Base-by-base conservation (phyloP, 2,888 invertebrate genomes). In the Saturnia pavonia region DNA sequence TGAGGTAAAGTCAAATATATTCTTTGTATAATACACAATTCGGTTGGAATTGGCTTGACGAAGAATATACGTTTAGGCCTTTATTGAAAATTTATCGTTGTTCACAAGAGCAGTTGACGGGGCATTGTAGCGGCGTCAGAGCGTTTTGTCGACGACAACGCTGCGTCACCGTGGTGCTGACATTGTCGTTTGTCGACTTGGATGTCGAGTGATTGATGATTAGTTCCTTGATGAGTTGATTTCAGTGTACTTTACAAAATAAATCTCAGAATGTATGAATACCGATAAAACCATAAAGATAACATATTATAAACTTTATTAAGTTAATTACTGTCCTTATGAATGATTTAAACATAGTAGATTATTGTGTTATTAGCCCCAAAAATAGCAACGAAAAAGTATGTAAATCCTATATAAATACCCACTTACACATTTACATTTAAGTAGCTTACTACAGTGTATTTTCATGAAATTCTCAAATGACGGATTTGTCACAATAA, bases 121-220 rank as follows among this genome's bases (percentile, higher is more conserved):
- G 80, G 79, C 82, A 83, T 83, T 84, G 84, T 86, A 77, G 77
- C 74, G 75, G 76, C 76, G 78, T 78, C 78, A 76, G 76, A 78
- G 76, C 81, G 79, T 82, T 85, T 85, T 85, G 83, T 84, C 76
- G 76, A 43, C 74, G 75, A 67, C 70, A 69, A 67, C 76, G 78
- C 73, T 70, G 73, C 78, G 77, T 77, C 78, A 77, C 74, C n/a
- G 71, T 76, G 75, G 72, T 71, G 74, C 75, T 71, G 71, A 68
- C 65, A 68, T 42, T 57, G 67, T 70, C 70, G 70, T 68, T 65
- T 63, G 69, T 63, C 69, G 69, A 73, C 74, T 72, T 70, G 72
- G 74, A 68, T 71, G 67, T 65, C 70, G 69, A 72, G 72, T 77
- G 76, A 79, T 78, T 78, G 68, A 72, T 72, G 72, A 70, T 70